These are phyloP conservation scores for Entomobrya multifasciata DNA, from an alignment of 2,888 invertebrate genomes.

Conservation along the genomic window DNA sequence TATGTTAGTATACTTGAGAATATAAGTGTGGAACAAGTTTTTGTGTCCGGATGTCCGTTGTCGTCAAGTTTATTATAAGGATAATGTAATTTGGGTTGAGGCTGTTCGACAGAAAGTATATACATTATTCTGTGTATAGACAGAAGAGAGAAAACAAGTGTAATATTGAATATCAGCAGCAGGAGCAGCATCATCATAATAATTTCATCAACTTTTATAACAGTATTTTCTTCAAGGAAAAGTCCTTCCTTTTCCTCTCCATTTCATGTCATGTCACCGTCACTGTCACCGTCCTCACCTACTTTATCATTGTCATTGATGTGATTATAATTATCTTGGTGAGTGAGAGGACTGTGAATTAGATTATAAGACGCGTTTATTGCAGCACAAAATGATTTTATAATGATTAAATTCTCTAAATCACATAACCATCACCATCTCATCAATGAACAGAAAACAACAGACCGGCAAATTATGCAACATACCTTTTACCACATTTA, in stretches of 20 bases:
- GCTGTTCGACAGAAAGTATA: not conserved
- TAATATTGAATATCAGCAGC: not conserved
- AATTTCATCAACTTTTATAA: not conserved
- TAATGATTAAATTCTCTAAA: not conserved
- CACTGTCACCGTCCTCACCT: not conserved
- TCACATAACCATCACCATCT: not conserved
- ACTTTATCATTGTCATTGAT: not conserved
- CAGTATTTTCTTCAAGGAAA: slow-evolving; percentile 7
- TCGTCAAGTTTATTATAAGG: slow-evolving; percentile 43
- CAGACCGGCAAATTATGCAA: too few species aligned
- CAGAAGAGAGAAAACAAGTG: not conserved
- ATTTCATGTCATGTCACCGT: not conserved
- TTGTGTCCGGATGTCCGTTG: slow-evolving; percentile 43
- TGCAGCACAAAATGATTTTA: not conserved
- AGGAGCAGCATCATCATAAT: slow-evolving; percentile 9
- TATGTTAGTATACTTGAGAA: not conserved
- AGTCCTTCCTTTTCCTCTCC: not conserved
- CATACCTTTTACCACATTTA: too few species aligned
- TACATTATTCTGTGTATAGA: not conserved
- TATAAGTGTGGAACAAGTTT: not conserved
- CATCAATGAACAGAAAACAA: too few species aligned
- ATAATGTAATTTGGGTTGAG: slow-evolving; percentile 49
- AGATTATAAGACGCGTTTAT: not conserved
- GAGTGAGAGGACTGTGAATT: not conserved
- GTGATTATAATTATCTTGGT: slow-evolving; percentile 8